phyloP scores from a whole-genome alignment of 2,113 vertebrate species.

The Python bivittatus region DNA sequence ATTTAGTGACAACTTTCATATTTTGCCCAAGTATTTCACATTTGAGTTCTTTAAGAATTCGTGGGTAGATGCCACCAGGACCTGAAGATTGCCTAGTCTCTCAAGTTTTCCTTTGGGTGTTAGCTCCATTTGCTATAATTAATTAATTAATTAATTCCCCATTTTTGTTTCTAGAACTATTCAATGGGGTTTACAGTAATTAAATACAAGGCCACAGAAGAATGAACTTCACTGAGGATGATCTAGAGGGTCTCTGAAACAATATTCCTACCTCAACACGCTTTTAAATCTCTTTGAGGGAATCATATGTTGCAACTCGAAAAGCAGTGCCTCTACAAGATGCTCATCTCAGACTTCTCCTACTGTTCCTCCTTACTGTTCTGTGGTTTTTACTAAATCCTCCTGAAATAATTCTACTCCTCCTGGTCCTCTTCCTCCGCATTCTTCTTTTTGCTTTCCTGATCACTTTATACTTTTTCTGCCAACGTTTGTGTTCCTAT shows the following conservation, averaged over 20 bases:
- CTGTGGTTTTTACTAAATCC: too few relatives aligned
- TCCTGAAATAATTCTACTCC: neutral
- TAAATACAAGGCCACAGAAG: neutral
- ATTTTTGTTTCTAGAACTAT: neutral
- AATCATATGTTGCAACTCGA: neutral
- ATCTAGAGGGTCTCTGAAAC: neutral
- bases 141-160: too few relatives aligned
- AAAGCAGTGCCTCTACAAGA: neutral
- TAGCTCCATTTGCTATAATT: neutral
- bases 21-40: neutral
- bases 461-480: neutral
- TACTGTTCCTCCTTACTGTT: too few relatives aligned
- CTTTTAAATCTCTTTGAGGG: neutral
- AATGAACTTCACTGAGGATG: neutral
- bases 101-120: neutral
- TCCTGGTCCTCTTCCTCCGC: neutral
- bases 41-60: neutral
- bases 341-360: too few relatives aligned
- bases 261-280: neutral
- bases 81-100: neutral
- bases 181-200: neutral
- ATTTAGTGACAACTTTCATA: neutral
- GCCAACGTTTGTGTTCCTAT: neutral
- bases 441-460: neutral
- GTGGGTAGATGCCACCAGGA: neutral